These are phyloP conservation scores for Protaetia brevitarsis DNA, from an alignment of 1,140 invertebrate genomes.

Conservation along the genomic window DNA sequence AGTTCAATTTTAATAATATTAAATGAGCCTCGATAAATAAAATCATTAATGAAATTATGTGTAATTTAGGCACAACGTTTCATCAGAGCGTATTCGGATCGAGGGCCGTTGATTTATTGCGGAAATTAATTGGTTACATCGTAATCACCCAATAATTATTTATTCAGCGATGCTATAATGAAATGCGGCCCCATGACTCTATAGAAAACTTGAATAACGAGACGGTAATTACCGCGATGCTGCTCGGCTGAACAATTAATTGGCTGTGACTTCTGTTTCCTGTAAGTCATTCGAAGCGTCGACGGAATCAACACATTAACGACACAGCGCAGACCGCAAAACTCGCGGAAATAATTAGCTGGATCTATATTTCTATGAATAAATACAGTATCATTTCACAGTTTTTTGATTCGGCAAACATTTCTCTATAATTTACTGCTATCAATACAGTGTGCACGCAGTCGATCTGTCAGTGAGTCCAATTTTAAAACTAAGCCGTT, in stretches of 20 bases:
- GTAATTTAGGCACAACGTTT: background rate
- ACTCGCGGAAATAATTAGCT: background rate
- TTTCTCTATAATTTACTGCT: too few relatives aligned
- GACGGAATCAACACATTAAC: background rate
- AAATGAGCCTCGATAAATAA: conserved; percentile 6
- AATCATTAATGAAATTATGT: conserved; percentile 6
- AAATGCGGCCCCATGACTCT: background rate
- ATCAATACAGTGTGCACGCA: too few relatives aligned
- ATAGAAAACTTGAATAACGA: conserved; percentile 10
- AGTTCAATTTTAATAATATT: background rate
- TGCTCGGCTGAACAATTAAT: conserved; percentile 4
- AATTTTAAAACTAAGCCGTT: too few relatives aligned
- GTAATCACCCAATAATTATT: conserved; percentile 4
- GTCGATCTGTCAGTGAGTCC: too few relatives aligned
- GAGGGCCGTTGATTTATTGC: background rate
- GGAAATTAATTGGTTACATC: conserved; percentile 9
- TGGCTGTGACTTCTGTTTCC: conserved; percentile 13
- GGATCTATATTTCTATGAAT: too few relatives aligned
- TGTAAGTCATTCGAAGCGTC: background rate
- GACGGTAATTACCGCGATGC: background rate
- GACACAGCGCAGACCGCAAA: background rate
- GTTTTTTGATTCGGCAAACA: too few relatives aligned
- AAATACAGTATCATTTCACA: too few relatives aligned
- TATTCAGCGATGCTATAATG: conserved; percentile 11
- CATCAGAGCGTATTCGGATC: background rate